These are phyloP conservation scores for Sarcophaga peregrina DNA, from an alignment of 1,140 invertebrate genomes.

Conservation along the genomic window DNA sequence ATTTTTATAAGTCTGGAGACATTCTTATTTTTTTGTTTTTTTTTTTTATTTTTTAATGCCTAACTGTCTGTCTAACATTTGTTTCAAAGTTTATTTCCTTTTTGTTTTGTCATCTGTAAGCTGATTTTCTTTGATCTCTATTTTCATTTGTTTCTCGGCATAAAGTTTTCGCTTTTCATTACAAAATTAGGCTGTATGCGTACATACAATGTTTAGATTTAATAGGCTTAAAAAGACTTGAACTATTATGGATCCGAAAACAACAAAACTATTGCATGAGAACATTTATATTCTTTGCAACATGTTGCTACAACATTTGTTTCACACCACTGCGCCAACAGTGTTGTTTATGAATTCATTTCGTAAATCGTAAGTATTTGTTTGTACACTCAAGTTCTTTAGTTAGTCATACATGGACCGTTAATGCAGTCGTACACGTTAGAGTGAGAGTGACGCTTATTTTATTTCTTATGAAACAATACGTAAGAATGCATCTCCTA, in stretches of 20 bases:
- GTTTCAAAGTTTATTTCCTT: background rate
- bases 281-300: background rate
- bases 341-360: background rate
- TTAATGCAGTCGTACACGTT: slow-evolving; percentile 18
- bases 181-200: no score
- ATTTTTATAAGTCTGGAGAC: background rate
- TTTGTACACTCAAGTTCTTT: background rate
- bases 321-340: background rate
- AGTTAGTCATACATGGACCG: slow-evolving; percentile 12
- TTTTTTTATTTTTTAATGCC: background rate
- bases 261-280: background rate
- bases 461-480: background rate
- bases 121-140: background rate
- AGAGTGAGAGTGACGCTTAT: background rate
- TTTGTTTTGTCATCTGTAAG: background rate
- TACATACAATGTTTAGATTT: background rate
- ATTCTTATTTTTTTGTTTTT: background rate
- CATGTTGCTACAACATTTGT: background rate
- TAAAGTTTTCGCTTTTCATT: no score
- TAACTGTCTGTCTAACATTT: no score
- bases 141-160: background rate
- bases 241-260: background rate
- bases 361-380: background rate
- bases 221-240: background rate
- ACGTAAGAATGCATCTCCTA: background rate